Conservation (phyloP, 2,888 invertebrate species). For the Oegoconia quadripuncta region DNA sequence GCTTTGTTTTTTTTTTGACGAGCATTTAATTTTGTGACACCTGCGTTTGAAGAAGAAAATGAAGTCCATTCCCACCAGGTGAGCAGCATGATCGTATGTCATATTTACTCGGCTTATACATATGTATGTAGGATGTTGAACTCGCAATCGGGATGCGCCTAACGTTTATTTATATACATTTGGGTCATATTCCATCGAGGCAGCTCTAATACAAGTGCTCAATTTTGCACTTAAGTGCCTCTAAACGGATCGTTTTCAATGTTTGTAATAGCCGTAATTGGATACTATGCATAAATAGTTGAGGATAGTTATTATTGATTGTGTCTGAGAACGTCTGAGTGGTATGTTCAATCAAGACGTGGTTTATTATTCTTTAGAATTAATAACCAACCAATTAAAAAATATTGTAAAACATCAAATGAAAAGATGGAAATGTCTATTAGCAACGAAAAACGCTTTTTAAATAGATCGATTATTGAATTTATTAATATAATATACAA, state of each 20-base stretch:
- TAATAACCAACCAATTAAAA: too few species aligned
- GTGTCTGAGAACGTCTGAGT: too few species aligned
- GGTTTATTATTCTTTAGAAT: too few species aligned
- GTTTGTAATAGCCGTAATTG: background rate
- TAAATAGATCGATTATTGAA: too few species aligned
- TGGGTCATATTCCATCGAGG: conserved; percentile 23
- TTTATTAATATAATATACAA: too few species aligned
- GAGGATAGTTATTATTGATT: too few species aligned
- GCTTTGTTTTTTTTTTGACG: too few species aligned
- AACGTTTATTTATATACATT: conserved; percentile 27
- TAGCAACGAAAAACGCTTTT: too few species aligned
- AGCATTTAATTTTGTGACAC: too few species aligned
- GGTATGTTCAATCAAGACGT: too few species aligned
- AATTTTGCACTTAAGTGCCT: background rate
- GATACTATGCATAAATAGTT: background rate
- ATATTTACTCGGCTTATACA: background rate
- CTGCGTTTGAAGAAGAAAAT: background rate
- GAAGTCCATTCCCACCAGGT: background rate
- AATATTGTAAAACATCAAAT: too few species aligned
- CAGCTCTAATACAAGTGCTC: background rate
- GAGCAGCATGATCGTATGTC: background rate
- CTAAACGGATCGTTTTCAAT: background rate
- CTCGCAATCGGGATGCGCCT: conserved; percentile 21
- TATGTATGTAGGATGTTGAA: conserved; percentile 18
- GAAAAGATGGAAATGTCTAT: too few species aligned